Percentiles rank a stretch among this genome's conserved stretches.
These are phyloP conservation scores for Lipophrys pholis DNA, from an alignment of 2,113 vertebrate genomes.

Conservation along the genomic window DNA sequence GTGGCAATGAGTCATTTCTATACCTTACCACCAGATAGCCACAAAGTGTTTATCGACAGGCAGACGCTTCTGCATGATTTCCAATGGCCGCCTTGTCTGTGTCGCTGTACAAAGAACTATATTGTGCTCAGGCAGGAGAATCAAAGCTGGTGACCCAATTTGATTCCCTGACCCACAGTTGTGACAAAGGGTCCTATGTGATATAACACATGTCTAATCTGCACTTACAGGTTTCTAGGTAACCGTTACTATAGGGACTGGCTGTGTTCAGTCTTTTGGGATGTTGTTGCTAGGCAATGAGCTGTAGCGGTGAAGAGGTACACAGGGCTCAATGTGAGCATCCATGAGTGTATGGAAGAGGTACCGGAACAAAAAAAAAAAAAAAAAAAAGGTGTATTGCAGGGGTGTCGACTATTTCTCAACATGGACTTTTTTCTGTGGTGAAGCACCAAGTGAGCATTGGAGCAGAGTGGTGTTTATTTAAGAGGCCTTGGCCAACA, in stretches of 20 bases:
- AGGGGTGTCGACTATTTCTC: neutral
- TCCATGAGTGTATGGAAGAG: conserved; percentile 14
- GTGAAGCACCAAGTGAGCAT: conserved; percentile 33
- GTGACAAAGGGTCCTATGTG: conserved; percentile 46
- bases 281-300: conserved; percentile 68
- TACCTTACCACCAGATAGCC: conserved; percentile 27
- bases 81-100: neutral
- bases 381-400: neutral
- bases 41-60: conserved; percentile 1
- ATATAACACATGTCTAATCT: conserved; percentile 59
- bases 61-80: conserved; percentile 1
- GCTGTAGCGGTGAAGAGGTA: conserved; percentile 27
- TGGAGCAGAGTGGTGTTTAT: conserved; percentile 40
- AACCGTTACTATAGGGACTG: conserved; percentile 71
- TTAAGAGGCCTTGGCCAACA: conserved; percentile 43
- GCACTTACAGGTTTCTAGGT: conserved; percentile 62
- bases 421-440: conserved; percentile 8
- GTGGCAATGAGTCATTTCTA: conserved; percentile 57
- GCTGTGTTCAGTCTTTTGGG: conserved; percentile 60
- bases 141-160: conserved; percentile 54
- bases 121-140: conserved; percentile 11
- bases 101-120: neutral
- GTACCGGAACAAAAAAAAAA: neutral
- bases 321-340: neutral
- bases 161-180: conserved; percentile 53